phyloP scores from a whole-genome alignment of 2,113 vertebrate species.

The Bagarius yarrelli region DNA sequence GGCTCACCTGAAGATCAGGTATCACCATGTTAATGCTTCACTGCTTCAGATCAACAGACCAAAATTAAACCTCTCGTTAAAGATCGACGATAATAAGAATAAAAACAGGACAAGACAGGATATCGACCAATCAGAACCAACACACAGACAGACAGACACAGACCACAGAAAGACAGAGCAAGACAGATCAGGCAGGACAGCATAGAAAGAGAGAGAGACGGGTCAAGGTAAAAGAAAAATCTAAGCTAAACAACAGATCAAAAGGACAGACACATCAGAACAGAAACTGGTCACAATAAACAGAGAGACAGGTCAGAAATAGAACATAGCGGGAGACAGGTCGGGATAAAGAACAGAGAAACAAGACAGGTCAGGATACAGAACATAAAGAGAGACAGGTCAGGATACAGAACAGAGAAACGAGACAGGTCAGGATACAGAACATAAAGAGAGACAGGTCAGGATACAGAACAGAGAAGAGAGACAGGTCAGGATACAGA shows the following conservation, averaged over 20 bases:
- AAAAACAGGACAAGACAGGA: not conserved
- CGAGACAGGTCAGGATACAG: not conserved
- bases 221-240: too few species aligned
- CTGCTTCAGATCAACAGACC: conserved; percentile 14
- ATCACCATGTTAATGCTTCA: conserved; percentile 24
- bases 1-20: conserved; percentile 21
- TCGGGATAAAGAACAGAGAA: not conserved
- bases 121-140: too few species aligned
- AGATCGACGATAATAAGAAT: not conserved
- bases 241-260: too few species aligned
- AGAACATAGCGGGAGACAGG: too few species aligned
- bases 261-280: too few species aligned
- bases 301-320: too few species aligned
- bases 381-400: not conserved
- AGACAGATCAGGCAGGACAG: too few species aligned
- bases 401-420: not conserved
- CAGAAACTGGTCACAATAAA: too few species aligned
- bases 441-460: not conserved
- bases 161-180: too few species aligned
- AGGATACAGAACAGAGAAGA: not conserved
- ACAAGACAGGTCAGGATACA: not conserved
- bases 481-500: not conserved
- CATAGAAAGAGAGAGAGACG: too few species aligned
- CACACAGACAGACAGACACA: too few species aligned
- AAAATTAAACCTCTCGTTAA: conserved; percentile 16